Conservation (phyloP, 92 coral and sea anemone genomes). For the Heliopora coerulea region DNA sequence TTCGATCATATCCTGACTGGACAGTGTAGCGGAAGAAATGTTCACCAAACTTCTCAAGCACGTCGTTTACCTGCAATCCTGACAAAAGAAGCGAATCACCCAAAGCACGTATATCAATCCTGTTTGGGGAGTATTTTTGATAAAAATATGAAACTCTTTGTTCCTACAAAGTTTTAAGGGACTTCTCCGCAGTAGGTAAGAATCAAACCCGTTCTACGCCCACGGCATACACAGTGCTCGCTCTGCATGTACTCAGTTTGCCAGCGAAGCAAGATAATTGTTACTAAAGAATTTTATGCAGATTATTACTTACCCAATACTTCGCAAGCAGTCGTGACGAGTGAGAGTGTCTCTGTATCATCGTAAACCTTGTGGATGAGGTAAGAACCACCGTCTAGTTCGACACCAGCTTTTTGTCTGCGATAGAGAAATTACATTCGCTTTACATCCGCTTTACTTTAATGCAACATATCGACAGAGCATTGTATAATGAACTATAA, state of each 20-base stretch:
- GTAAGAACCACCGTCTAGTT: slow-evolving; percentile 94
- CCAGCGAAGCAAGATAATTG: no score
- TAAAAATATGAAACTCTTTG: no score
- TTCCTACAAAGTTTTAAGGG: no score
- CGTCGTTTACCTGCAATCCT: slow-evolving; percentile 77
- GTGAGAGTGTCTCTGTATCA: slow-evolving; percentile 79
- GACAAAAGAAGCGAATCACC: background rate
- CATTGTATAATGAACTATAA: slow-evolving; percentile 11
- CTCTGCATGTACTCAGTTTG: no score
- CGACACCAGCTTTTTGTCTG: slow-evolving; percentile 93
- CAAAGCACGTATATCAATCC: background rate
- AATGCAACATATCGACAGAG: slow-evolving; percentile 43
- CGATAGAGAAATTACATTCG: background rate
- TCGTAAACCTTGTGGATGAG: slow-evolving; percentile 91
- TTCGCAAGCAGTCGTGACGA: slow-evolving; percentile 85
- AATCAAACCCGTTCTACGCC: no score
- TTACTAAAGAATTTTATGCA: background rate
- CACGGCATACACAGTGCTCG: no score
- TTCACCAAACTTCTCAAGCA: slow-evolving; percentile 90
- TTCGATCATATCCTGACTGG: slow-evolving; percentile 94
- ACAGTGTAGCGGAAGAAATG: slow-evolving; percentile 92
- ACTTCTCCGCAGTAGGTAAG: no score
- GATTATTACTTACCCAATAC: slow-evolving; percentile 64
- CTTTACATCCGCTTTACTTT: background rate
- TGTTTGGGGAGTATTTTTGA: no score